Evolutionary conservation across 2,888 invertebrate genomes (phyloP), one percentile per base, ranked within the genome.

Genomic region (Gisinianus flammeolus): DNA sequence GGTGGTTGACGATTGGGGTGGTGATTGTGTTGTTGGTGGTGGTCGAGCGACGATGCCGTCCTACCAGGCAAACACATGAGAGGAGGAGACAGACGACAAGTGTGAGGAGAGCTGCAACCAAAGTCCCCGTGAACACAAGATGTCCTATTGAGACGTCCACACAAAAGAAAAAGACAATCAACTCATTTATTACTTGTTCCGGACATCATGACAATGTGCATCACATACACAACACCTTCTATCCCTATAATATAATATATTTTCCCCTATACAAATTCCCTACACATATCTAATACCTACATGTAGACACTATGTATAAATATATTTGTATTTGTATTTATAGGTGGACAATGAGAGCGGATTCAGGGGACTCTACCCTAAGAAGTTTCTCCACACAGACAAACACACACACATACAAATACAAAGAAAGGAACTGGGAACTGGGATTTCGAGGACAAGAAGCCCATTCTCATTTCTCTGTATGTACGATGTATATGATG

Each of bases 21-120:
- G 74, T 2, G 52, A 12, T 19, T 22, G 44, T 31, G 78, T 12
- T 64, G 26, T 5, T 4, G 52, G 52, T n/a, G 0, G 64, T 87
- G 16, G 88, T 87, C 30, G 87, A 88, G 19, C 87, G 85, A 91
- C 90, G 86, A 90, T 90, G 81, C 92, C 88, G 74, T 91, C 90
- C 87, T 92, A 89, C 71, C 91, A 89, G 85, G 83, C 91, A 89
- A n/a, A 92, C 92, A 71, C 83, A 84, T 22, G 81, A 78, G n/a
- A 84, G 77, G 24, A 83, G 78, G 44, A 83, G 75, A 73, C 82
- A 83, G 44, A 81, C 81, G 31, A 79, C 77, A 52, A 84, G 68
- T 35, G 92, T 91, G 72, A 92, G 89, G 84, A 92, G 90, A 81
- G 93, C 92, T 5, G 92, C 91, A 85, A 92, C 88, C 12, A 93